Evolutionary conservation across 2,797 vertebrate genomes (phyloP).

Genomic region (Vultur gryphus): DNA sequence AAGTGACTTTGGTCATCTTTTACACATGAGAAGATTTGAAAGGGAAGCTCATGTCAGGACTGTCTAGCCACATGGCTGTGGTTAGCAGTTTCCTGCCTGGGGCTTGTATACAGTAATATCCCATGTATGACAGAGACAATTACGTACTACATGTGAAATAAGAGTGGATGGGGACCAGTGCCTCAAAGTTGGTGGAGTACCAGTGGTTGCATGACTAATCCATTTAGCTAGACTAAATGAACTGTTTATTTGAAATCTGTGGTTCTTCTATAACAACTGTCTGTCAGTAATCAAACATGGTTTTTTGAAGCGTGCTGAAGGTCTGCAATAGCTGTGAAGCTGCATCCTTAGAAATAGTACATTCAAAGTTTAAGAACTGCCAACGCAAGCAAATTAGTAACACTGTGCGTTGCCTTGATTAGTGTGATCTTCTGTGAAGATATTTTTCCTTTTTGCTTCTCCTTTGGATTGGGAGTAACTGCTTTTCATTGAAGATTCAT

Average conservation of each 20-base stretch:
- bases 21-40: not conserved
- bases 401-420: not conserved
- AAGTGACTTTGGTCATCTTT: not conserved
- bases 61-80: not conserved
- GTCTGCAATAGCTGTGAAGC: not conserved
- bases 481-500: fast-evolving
- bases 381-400: not conserved
- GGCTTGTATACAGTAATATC: not conserved
- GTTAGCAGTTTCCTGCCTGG: not conserved
- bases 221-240: not conserved
- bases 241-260: not conserved
- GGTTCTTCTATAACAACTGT: not conserved
- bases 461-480: not conserved
- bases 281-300: not conserved
- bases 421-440: not conserved
- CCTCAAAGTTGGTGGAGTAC: not conserved
- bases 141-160: not conserved
- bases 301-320: not conserved
- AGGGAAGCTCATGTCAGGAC: not conserved
- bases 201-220: not conserved
- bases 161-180: not conserved
- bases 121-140: not conserved
- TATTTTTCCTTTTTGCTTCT: not conserved
- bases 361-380: not conserved
- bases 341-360: not conserved